Evolutionary conservation across 2,797 vertebrate species (phyloP), one percentile per base, ranked within the genome.

Genomic region (Sus cebifrons): DNA sequence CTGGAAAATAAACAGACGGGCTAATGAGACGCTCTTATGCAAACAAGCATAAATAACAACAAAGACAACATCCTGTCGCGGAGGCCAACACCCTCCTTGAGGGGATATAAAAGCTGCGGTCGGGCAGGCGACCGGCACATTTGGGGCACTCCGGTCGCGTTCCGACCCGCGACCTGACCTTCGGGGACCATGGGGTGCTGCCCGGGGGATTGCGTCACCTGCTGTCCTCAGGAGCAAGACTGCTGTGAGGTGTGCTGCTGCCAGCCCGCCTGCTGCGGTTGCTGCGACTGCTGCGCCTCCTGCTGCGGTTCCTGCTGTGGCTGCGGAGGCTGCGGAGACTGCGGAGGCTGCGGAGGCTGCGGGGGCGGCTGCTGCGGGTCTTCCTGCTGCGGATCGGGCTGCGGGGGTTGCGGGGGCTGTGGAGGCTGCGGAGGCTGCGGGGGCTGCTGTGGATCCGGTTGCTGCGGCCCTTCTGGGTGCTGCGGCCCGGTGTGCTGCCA

Each of bases 131-230:
- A 14, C 91, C 1, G 5, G 64, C 97, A 98, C 68, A 96, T 52
- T 58, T 74, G 91, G 95, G 96, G 93, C 83, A 40, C 81, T 81
- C 84, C 2, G 95, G 97, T 89, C 10, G 84, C 56, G 40, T 20
- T 89, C 12, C 95, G 94, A 79, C 32, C 96, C 91, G 96, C 21
- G 44, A 89, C 79, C 96, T 86, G 96, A 83, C 89, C 77, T 18
- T 88, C 95, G 25, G 36, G 97, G 98, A 97, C 74, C 97, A 98
- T 98, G 98, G 97, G 97, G 87, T 98, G 98, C 97, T 98, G 97
- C 93, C 96, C 96, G 25, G 96, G 95, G 82, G 96, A 98, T 14
- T 97, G 98, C 81, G 87, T 97, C 96, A 4, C 18, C 60, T 97
- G 97, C 97, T 97, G 97, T 49, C 1, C 52, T 7, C 95, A 97